phyloP scores from a whole-genome alignment of 37 sponge, comb jelly and placozoan species.

The Halichondria panicea region DNA sequence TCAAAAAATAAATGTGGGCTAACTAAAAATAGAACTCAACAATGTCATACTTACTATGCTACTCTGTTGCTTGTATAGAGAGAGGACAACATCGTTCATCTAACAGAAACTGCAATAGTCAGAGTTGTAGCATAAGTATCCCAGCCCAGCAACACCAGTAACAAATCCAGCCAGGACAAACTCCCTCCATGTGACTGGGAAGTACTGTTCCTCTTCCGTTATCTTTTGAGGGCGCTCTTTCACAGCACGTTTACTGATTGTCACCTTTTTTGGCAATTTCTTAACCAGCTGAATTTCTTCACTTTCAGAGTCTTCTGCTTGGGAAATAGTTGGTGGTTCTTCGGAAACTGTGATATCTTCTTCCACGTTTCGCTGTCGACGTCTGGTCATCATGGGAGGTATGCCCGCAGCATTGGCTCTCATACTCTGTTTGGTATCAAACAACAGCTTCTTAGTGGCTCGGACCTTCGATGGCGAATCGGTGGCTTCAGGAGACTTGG shows the following conservation, averaged over 20 bases:
- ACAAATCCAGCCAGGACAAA: conserved; percentile 4
- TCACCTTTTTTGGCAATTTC: neutral
- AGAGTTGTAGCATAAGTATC: conserved; percentile 17
- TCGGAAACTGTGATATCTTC: no score
- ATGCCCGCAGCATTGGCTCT: neutral
- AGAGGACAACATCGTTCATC: neutral
- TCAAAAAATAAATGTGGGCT: no score
- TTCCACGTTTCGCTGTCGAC: no score
- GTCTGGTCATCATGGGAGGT: no score
- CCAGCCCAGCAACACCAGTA: conserved; percentile 11
- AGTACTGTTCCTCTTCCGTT: neutral
- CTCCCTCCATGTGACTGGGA: conserved; percentile 25
- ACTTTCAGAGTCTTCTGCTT: no score
- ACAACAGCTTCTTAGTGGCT: neutral
- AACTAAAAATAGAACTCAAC: neutral
- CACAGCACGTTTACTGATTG: neutral
- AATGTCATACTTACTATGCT: neutral
- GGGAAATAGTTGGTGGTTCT: no score
- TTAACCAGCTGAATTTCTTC: no score
- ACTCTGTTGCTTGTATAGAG: neutral
- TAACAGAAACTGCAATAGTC: conserved; percentile 12
- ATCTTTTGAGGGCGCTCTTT: neutral
- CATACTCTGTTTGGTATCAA: neutral
- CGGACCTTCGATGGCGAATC: neutral
- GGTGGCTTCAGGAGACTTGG: neutral